Conservation (phyloP, 37 sponge, comb jelly and placozoan genomes). For the Cliona cf. orientalis region DNA sequence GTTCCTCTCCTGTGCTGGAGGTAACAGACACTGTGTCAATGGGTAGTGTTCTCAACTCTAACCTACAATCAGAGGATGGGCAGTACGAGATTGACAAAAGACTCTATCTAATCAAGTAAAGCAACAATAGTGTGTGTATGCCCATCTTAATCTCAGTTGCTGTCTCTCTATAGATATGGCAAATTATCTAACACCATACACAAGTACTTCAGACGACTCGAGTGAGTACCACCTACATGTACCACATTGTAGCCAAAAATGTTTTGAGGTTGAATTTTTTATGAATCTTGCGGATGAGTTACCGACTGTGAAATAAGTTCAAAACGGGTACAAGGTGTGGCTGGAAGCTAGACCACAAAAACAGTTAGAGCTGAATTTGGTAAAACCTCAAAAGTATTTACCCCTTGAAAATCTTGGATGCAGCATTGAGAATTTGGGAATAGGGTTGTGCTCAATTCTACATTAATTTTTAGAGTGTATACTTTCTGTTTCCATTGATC, state of each 20-base stretch:
- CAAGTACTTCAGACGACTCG: conserved; percentile 69
- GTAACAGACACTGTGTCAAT: not conserved
- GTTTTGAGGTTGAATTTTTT: too few species aligned
- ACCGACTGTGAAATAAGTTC: too few species aligned
- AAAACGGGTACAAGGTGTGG: too few species aligned
- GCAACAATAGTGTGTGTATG: not conserved
- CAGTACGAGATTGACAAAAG: not conserved
- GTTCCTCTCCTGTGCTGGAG: not conserved
- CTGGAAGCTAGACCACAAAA: too few species aligned
- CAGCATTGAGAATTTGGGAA: not conserved
- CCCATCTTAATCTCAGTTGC: not conserved
- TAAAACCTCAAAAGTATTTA: too few species aligned
- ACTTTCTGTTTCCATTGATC: not conserved
- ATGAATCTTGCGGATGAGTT: too few species aligned
- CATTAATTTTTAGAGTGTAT: not conserved
- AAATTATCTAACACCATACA: conserved; percentile 54
- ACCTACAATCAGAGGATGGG: too few species aligned
- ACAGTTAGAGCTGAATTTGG: too few species aligned
- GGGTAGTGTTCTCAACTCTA: too few species aligned
- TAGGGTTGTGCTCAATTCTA: not conserved
- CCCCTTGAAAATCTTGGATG: too few species aligned
- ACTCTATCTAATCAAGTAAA: conserved; percentile 32
- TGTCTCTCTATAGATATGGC: conserved; percentile 54
- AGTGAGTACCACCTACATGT: conserved; percentile 53
- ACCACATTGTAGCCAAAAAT: too few species aligned